A percentile compares a stretch with the other conserved stretches of the same genome.
Evolutionary conservation across 2,797 vertebrate genomes (phyloP).

Genomic region (Allobates femoralis): DNA sequence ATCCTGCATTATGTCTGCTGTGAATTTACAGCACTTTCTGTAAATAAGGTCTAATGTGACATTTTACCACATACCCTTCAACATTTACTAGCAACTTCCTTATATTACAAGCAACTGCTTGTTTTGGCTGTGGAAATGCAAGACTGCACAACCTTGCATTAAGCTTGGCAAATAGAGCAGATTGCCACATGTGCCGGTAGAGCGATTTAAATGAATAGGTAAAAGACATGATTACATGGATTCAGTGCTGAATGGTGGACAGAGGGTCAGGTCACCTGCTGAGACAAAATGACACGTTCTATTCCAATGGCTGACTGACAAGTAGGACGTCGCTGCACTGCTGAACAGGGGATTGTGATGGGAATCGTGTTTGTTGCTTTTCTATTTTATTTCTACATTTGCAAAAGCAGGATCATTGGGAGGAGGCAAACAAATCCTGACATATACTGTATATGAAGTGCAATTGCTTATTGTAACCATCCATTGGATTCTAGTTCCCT

Average conservation of each 20-base stretch:
- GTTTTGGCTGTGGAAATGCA: conserved; percentile 32
- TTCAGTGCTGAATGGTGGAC: conserved; percentile 11
- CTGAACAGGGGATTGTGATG: neutral
- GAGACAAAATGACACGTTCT: neutral
- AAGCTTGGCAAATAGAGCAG: neutral
- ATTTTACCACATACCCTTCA: conserved; percentile 47
- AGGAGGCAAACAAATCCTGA: neutral
- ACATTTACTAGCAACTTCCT: conserved; percentile 31
- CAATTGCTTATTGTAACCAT: neutral
- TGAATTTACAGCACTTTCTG: conserved; percentile 51
- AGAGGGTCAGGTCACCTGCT: conserved; percentile 4
- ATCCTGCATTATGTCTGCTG: conserved; percentile 13
- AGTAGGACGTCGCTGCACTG: neutral
- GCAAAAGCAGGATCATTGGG: neutral
- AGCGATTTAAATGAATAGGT: conserved; percentile 23
- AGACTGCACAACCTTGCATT: conserved; percentile 13
- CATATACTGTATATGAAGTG: neutral
- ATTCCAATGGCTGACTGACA: neutral
- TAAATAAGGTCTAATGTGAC: conserved; percentile 52
- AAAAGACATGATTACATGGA: conserved; percentile 15
- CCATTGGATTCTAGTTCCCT: too few species aligned
- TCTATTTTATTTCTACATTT: neutral
- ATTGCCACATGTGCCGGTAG: conserved; percentile 30
- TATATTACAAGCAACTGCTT: conserved; percentile 31
- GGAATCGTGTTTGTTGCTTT: neutral